Evolutionary conservation across 2,113 vertebrate species (phyloP).

Genomic region (Syngnathus scovelli): DNA sequence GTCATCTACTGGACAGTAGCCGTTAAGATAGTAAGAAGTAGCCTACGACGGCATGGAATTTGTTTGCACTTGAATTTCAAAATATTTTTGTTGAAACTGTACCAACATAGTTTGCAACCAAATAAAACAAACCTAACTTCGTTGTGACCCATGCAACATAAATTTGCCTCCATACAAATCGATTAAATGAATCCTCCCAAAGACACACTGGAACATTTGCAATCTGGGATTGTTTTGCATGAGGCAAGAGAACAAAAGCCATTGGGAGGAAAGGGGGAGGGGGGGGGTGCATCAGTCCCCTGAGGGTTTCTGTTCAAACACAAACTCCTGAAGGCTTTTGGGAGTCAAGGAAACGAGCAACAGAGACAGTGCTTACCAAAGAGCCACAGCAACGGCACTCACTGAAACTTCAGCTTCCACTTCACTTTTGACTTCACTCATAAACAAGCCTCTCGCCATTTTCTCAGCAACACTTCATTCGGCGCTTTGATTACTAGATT

Average conservation of each 20-base stretch:
- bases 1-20: background rate
- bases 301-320: conserved; percentile 57
- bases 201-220: conserved; percentile 11
- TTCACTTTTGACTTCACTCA: conserved; percentile 24
- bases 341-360: conserved; percentile 69
- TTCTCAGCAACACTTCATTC: conserved; percentile 43
- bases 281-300: conserved; percentile 22
- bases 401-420: conserved; percentile 33
- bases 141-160: background rate
- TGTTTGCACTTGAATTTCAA: background rate
- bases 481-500: conserved; percentile 38
- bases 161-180: background rate
- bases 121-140: background rate
- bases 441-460: conserved; percentile 35
- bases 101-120: background rate
- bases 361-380: conserved; percentile 42
- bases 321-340: conserved; percentile 54
- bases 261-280: background rate
- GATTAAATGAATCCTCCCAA: conserved; percentile 12
- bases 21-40: background rate
- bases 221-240: conserved; percentile 41
- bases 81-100: background rate
- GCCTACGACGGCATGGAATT: background rate
- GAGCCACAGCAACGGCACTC: conserved; percentile 35
- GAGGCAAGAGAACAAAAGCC: conserved; percentile 17